These are phyloP conservation scores for Carcina quercana DNA, from an alignment of 2,888 invertebrate species.

Conservation along the genomic window DNA sequence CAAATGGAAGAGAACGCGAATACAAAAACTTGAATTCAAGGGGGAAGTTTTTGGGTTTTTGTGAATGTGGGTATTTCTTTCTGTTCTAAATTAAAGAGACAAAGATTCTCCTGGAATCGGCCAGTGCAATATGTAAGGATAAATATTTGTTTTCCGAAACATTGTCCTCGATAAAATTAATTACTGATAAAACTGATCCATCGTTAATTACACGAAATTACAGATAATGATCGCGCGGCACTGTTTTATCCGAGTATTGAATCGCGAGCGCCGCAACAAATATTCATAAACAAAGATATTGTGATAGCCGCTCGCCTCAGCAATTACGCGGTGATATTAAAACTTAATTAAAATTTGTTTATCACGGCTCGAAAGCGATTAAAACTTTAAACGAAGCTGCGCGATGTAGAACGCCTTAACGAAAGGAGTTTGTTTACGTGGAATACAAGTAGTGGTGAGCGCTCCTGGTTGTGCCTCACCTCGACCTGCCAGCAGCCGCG, in stretches of 20 bases:
- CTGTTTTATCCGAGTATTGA: slow-evolving; percentile 11
- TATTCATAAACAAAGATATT: slow-evolving; percentile 63
- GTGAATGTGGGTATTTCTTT: too few relatives aligned
- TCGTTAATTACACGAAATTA: too few relatives aligned
- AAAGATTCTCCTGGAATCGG: too few relatives aligned
- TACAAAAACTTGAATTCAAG: slow-evolving; percentile 28
- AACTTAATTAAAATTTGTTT: slow-evolving; percentile 74
- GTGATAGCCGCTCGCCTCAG: slow-evolving; percentile 59
- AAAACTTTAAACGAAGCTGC: slow-evolving; percentile 71
- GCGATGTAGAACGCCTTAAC: slow-evolving; percentile 60
- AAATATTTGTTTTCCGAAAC: too few relatives aligned
- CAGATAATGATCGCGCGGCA: too few relatives aligned
- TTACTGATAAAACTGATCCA: too few relatives aligned
- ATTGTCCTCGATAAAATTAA: too few relatives aligned
- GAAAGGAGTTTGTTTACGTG: slow-evolving; percentile 64
- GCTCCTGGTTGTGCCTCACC: too few relatives aligned
- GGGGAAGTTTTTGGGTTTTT: slow-evolving; percentile 29
- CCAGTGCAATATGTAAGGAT: too few relatives aligned
- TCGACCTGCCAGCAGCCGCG: too few relatives aligned
- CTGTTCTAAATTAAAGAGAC: too few relatives aligned
- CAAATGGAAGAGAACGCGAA: slow-evolving; percentile 30
- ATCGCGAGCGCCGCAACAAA: slow-evolving; percentile 29
- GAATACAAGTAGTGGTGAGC: too few relatives aligned
- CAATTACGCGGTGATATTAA: slow-evolving; percentile 73
- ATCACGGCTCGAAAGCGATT: slow-evolving; percentile 71